phyloP scores from a whole-genome alignment of 2,113 vertebrate species.

The Sorex fumeus region DNA sequence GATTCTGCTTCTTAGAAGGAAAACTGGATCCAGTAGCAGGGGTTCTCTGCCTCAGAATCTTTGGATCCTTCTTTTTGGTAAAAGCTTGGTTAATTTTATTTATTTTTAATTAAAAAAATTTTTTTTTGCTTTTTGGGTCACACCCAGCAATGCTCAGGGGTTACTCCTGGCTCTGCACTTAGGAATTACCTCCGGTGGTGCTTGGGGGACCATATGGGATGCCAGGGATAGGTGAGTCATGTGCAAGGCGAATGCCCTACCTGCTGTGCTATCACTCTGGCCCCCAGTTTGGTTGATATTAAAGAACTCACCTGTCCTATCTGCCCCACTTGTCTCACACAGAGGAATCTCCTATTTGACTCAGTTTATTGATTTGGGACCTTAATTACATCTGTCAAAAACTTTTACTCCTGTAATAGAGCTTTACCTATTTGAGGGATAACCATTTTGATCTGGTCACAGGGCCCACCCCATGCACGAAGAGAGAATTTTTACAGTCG shows the following conservation, averaged over 20 bases:
- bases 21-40: background rate
- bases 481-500: background rate
- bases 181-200: no score
- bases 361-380: background rate
- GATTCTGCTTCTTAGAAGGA: background rate
- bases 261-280: no score
- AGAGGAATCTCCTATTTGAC: background rate
- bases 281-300: background rate
- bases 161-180: no score
- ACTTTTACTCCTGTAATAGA: background rate
- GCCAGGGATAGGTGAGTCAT: no score
- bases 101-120: no score
- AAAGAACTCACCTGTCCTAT: background rate
- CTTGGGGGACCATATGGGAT: no score
- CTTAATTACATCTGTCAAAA: slow-evolving; percentile 13
- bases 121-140: no score
- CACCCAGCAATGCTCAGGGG: no score
- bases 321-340: background rate
- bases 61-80: background rate
- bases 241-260: no score
- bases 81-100: background rate
- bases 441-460: background rate
- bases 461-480: background rate
- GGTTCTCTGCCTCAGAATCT: background rate
- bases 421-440: background rate